phyloP scores from a whole-genome alignment of 2,797 vertebrate genomes.

The Pitangus sulphuratus region DNA sequence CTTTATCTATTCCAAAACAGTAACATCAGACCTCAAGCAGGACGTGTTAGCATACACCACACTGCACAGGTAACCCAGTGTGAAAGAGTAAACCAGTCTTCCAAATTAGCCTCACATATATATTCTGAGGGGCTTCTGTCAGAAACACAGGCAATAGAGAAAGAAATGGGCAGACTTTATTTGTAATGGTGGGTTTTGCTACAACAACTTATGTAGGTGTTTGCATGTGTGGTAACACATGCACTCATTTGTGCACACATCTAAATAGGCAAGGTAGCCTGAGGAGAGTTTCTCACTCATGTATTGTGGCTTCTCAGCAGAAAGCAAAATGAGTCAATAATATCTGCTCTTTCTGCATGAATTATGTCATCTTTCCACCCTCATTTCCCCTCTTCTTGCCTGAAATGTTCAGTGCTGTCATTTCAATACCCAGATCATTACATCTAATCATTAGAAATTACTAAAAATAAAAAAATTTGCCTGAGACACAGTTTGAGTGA shows the following conservation, averaged over 20 bases:
- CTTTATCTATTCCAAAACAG: not conserved
- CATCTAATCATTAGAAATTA: constrained; percentile 5
- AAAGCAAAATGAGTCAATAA: not conserved
- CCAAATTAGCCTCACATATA: not conserved
- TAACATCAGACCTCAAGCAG: not conserved
- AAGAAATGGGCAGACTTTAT: not conserved
- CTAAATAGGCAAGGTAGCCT: not conserved
- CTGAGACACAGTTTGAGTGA: not conserved
- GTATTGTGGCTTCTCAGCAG: not conserved
- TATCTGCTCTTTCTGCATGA: not conserved
- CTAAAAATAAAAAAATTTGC: not conserved
- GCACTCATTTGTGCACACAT: not conserved
- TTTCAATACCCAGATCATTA: constrained; percentile 5
- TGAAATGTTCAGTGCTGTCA: not conserved
- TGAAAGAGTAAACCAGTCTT: not conserved
- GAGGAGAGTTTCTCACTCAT: not conserved
- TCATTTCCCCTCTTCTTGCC: not conserved
- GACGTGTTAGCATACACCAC: not conserved
- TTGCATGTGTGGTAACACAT: not conserved
- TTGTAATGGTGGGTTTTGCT: not conserved
- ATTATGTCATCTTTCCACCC: not conserved
- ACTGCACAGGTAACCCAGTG: not conserved
- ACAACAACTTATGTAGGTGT: not conserved
- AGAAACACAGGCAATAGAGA: not conserved
- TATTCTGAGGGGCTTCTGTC: not conserved